Evolutionary conservation across 2,797 vertebrate species (phyloP).

Genomic region (Scleropages formosus): DNA sequence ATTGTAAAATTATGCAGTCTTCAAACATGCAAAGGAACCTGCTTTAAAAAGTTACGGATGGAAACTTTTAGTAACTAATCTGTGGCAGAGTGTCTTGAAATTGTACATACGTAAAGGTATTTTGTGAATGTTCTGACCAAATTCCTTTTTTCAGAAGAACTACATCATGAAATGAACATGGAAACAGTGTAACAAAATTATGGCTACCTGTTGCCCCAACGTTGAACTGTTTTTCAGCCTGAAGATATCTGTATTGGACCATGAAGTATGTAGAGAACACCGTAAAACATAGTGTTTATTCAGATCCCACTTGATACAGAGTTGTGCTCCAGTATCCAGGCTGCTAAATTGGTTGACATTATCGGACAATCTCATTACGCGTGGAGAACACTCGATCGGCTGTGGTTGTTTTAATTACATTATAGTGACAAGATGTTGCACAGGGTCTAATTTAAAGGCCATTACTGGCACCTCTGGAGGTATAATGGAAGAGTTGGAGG

Average conservation of each 20-base stretch:
- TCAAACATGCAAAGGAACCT: too few species aligned
- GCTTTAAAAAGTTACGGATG: too few species aligned
- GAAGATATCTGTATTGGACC: not conserved
- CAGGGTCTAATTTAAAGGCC: conserved; percentile 7
- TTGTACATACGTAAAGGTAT: too few species aligned
- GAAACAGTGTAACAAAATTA: too few species aligned
- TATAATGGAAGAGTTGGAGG: not conserved
- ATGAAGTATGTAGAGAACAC: not conserved
- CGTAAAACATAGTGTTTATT: conserved; percentile 17
- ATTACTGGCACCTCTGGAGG: not conserved
- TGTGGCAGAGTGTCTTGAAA: too few species aligned
- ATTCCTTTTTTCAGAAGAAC: too few species aligned
- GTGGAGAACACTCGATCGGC: conserved; percentile 1
- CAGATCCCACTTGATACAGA: conserved; percentile 15
- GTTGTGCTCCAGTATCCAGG: not conserved
- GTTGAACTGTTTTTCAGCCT: too few species aligned
- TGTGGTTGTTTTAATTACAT: conserved; percentile 4
- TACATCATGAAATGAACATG: too few species aligned
- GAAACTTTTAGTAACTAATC: too few species aligned
- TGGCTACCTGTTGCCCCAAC: too few species aligned
- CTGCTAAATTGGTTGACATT: not conserved
- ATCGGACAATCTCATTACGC: conserved; percentile 3
- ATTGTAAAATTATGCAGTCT: too few species aligned
- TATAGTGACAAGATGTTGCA: conserved; percentile 13
- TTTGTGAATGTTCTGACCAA: too few species aligned